Evolutionary conservation across 2,113 vertebrate genomes (phyloP).

Genomic region (Notothenia rossii): DNA sequence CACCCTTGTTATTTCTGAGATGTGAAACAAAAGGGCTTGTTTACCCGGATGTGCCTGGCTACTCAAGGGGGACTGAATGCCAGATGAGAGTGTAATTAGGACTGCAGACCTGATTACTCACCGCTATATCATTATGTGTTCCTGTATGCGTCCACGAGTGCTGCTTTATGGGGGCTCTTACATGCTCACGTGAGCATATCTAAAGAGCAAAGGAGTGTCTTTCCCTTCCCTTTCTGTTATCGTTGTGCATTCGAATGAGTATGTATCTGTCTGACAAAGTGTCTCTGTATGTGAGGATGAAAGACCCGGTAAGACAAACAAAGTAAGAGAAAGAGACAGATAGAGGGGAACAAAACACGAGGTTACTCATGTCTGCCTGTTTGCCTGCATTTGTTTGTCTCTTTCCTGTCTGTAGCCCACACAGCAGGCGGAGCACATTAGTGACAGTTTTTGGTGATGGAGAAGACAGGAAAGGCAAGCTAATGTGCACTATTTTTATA

Average conservation of each 20-base stretch:
- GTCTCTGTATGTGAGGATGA: conserved; percentile 48
- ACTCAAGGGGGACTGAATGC: conserved; percentile 69
- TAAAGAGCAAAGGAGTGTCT: not conserved
- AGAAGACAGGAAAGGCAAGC: conserved; percentile 52
- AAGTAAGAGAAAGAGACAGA: conserved; percentile 46
- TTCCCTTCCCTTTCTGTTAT: conserved; percentile 27
- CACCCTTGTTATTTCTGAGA: conserved; percentile 40
- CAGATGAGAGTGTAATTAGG: conserved; percentile 65
- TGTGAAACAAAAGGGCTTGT: conserved; percentile 53
- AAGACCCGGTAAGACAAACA: conserved; percentile 43
- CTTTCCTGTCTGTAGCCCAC: conserved; percentile 49
- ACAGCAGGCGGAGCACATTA: conserved; percentile 53
- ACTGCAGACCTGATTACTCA: conserved; percentile 62
- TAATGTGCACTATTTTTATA: conserved; percentile 65
- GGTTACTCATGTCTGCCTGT: conserved; percentile 54
- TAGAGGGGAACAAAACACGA: conserved; percentile 23
- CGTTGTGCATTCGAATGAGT: conserved; percentile 17
- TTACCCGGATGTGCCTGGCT: conserved; percentile 58
- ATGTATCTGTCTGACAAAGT: conserved; percentile 57
- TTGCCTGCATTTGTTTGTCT: conserved; percentile 55
- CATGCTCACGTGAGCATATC: conserved; percentile 13
- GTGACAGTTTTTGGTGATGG: conserved; percentile 51
- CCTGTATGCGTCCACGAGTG: not conserved
- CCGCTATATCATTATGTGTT: conserved; percentile 34
- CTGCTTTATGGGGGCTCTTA: not conserved